Evolutionary conservation across 2,113 vertebrate genomes (phyloP).

Genomic region (Centropus unirufus): DNA sequence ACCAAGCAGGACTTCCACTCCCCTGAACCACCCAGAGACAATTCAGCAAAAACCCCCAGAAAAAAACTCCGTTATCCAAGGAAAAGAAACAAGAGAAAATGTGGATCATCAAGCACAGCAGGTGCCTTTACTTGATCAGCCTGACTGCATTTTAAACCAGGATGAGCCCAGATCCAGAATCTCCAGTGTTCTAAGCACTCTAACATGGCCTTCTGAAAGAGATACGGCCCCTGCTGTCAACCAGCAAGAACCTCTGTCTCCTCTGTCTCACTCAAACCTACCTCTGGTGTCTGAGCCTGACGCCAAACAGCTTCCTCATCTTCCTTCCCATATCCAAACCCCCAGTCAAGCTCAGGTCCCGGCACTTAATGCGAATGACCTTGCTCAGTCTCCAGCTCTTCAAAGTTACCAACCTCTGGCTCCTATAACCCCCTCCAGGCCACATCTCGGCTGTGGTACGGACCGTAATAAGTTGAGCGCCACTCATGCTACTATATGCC

Average conservation of each 20-base stretch:
- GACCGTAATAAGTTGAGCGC: background rate
- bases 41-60: background rate
- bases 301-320: slow-evolving; percentile 46
- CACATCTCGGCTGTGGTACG: background rate
- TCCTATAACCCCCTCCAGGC: background rate
- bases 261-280: background rate
- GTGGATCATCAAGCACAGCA: background rate
- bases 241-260: background rate
- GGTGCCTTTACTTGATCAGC: background rate
- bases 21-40: slow-evolving; percentile 35
- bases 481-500: background rate
- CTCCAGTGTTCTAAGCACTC: background rate
- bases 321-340: background rate
- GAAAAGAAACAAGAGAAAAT: background rate
- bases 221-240: background rate
- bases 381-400: background rate
- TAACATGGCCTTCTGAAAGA: background rate
- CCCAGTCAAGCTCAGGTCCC: background rate
- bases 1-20: slow-evolving; percentile 17
- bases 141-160: background rate
- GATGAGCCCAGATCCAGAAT: slow-evolving; percentile 23
- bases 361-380: background rate
- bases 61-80: slow-evolving; percentile 2
- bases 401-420: background rate
- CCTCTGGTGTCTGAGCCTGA: slow-evolving; percentile 43